Base-by-base conservation (phyloP, 2,113 vertebrate species). In the Amphiprion ocellaris region DNA sequence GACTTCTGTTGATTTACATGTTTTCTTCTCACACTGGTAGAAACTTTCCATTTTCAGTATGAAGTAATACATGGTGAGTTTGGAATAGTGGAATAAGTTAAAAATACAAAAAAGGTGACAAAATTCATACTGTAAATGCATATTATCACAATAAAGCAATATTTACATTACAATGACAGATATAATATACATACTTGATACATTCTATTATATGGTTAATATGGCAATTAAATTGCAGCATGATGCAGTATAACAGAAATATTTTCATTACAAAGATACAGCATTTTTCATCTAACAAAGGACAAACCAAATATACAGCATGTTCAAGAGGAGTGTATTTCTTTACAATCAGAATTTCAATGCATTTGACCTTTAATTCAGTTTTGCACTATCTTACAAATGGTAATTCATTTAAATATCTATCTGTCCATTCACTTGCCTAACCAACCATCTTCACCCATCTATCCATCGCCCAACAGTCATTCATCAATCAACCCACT, bases 91-190 rank as follows among this genome's bases (percentile, higher is more conserved):
- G 1, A 58, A 24, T 21, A 52, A 11, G 12, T 64, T 71, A 49
- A 23, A 65, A 80, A 69, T 47, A 66, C 44, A 64, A 74, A 69
- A 41, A 78, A 47, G 10, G 23, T 41, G 60, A 67, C 61, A 81
- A 67, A 74, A 53, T 74, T 62, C 9, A 74, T 63, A 63, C 24
- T 73, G 50, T 73, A 71, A 87, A 84, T 78, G 69, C 58, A 69
- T 79, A 63, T 86, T 63, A 85, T 85, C 47, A 89, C 69, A 79
- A 60, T 69, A 23, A 83, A 73, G n/a, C 56, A 83, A 69, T 90
- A 89, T 92, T 58, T 86, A 88, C 83, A 89, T 84, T 28, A 85
- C 63, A 85, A 77, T 90, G 47, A 76, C 52, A 84, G 64, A 71
- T 56, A 76, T 50, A 90, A 72, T 88, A 74, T 85, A 89, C 79